These are phyloP conservation scores for Agrochola lychnidis DNA, from an alignment of 2,888 invertebrate genomes.

Conservation along the genomic window DNA sequence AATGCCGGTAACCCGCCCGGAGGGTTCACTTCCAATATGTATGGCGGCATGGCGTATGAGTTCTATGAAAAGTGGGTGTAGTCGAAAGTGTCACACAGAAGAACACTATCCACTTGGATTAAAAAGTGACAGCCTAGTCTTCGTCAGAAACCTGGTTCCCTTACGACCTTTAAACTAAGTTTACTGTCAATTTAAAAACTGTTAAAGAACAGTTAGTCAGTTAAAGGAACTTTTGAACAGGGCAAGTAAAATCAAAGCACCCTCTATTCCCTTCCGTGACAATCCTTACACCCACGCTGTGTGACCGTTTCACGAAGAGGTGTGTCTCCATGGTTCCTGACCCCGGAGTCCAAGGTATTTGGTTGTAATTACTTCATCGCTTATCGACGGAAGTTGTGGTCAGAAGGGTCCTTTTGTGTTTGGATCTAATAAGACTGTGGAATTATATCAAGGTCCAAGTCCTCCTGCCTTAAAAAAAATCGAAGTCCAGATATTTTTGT, in stretches of 20 bases:
- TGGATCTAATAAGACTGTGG: conserved; percentile 3
- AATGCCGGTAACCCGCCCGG: no score
- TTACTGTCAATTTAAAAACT: background rate
- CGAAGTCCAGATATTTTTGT: background rate
- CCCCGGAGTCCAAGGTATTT: conserved; percentile 45
- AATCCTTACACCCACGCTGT: conserved; percentile 43
- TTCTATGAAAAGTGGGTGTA: no score
- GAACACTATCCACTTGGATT: background rate
- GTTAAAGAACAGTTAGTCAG: background rate
- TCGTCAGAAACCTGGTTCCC: background rate
- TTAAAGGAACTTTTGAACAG: background rate
- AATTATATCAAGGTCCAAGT: background rate
- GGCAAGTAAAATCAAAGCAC: background rate
- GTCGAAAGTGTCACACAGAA: no score
- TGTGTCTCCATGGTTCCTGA: conserved; percentile 56
- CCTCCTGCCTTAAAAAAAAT: background rate
- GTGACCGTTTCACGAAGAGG: conserved; percentile 59
- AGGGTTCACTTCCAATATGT: no score
- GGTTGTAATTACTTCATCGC: conserved; percentile 53
- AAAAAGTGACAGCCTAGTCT: background rate
- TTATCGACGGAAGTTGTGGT: conserved; percentile 55
- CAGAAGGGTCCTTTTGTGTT: conserved; percentile 33
- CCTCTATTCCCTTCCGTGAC: conserved; percentile 40
- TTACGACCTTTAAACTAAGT: background rate
- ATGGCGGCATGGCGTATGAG: no score